A percentile compares a stretch with the other conserved stretches of the same genome.
These are phyloP conservation scores for Strigops habroptila DNA, from an alignment of 2,113 vertebrate species.

Conservation along the genomic window DNA sequence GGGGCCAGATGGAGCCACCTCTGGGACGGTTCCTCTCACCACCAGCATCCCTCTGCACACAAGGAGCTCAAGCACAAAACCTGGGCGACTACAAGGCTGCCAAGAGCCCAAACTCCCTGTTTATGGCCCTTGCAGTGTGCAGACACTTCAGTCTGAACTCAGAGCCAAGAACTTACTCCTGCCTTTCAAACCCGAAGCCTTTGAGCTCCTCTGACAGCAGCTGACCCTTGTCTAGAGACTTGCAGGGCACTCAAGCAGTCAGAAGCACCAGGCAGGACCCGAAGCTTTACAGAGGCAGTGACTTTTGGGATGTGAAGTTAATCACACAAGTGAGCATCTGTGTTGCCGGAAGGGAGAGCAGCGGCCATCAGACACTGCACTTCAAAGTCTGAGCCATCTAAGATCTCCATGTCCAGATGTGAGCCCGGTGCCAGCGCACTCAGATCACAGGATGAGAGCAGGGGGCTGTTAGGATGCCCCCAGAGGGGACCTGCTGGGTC, in stretches of 20 bases:
- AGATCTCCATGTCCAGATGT: background rate
- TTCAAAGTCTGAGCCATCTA: background rate
- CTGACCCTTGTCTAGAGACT: background rate
- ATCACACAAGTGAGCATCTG: constrained; percentile 26
- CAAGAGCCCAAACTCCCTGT: background rate
- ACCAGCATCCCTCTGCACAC: background rate
- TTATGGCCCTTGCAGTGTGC: background rate
- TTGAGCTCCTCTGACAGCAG: background rate
- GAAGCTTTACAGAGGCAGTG: background rate
- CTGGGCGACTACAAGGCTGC: rapidly evolving
- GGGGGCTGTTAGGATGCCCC: background rate
- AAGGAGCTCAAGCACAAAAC: background rate
- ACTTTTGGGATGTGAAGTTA: constrained; percentile 55
- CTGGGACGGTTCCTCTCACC: background rate
- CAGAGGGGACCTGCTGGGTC: background rate
- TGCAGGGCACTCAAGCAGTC: background rate
- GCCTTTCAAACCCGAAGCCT: background rate
- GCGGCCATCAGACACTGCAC: background rate
- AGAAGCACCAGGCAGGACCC: background rate
- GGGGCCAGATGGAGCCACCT: background rate
- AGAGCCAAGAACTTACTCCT: background rate
- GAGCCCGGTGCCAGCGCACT: rapidly evolving
- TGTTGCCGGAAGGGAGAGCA: background rate
- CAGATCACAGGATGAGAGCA: background rate
- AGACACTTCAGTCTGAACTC: background rate